A percentile compares a stretch with the other conserved stretches of the same genome.
Evolutionary conservation across 2,888 invertebrate genomes (phyloP).

Genomic region (Platycnemis pennipes): DNA sequence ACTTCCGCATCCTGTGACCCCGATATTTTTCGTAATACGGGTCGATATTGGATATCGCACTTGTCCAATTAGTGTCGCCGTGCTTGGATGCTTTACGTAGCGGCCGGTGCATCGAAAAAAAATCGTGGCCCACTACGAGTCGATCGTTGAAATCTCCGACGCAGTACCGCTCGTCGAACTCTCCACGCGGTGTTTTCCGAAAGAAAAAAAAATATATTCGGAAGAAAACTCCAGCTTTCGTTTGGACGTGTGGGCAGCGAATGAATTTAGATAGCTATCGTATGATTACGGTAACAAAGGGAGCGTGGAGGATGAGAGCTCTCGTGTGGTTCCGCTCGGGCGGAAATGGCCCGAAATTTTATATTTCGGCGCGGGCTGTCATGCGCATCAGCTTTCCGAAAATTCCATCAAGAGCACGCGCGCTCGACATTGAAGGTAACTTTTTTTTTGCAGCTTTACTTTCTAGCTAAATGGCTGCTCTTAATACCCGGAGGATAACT

Average conservation of each 20-base stretch:
- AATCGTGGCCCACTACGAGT: background rate
- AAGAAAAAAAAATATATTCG: background rate
- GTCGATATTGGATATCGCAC: no score
- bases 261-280: conserved; percentile 3
- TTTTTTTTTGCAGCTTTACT: background rate
- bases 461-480: background rate
- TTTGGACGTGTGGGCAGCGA: background rate
- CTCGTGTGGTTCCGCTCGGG: background rate
- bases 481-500: no score
- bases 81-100: no score
- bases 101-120: no score
- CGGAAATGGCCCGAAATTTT: background rate
- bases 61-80: no score
- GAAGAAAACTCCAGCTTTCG: background rate
- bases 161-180: background rate
- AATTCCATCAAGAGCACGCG: background rate
- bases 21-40: no score
- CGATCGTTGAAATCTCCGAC: background rate
- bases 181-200: background rate
- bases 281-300: background rate
- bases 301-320: background rate
- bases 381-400: background rate
- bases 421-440: background rate
- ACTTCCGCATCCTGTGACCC: no score
- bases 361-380: background rate